Base-by-base conservation (phyloP, 2,113 vertebrate species). In the Megalops atlanticus region DNA sequence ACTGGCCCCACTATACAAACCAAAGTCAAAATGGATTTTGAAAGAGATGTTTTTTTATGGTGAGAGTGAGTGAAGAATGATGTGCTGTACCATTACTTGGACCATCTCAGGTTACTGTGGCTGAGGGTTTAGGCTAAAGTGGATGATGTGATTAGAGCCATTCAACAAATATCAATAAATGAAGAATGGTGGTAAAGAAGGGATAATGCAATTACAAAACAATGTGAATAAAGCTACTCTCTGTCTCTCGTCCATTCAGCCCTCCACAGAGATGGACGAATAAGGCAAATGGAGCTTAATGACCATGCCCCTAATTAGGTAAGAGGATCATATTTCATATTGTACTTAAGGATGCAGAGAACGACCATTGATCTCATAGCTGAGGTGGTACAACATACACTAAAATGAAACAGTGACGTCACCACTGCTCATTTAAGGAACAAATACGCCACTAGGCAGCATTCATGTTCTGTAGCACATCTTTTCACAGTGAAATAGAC, bases 131-230 rank as follows among this genome's bases (percentile, higher is more conserved):
- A 31, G 21, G n/a, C 12, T 74, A 43, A 27, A 64, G 58, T 8
- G 52, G 3, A 58, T 16, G 58, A 27, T 2, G 12, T 64, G 31
- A 70, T 35, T 27, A 21, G 41, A 10, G 18, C 4, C 35, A 39
- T 41, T 41, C 72, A 74, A 16, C 39, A 41, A 74, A 74, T 74
- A 74, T 41, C n/a, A 74, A 74, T 39, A 72, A 72, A 36, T 11
- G 33, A 6, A 21, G 33, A 71, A 4, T 36, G 36, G 33, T 71
- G 69, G 31, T 18, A 35, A 38, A 36, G 14, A 2, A 58, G 14
- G 14, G 21, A 38, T 12, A 71, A 71, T 71, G 16, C 35, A 31
- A 31, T 52, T 45, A 45, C 5, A 69, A 0, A 70, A n/a, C n/a
- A 33, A 35, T 33, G 68, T 35, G 68, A 70, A 70, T 58, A 58